Evolutionary conservation across 2,113 vertebrate species (phyloP).

Genomic region (Ceyx cyanopectus): DNA sequence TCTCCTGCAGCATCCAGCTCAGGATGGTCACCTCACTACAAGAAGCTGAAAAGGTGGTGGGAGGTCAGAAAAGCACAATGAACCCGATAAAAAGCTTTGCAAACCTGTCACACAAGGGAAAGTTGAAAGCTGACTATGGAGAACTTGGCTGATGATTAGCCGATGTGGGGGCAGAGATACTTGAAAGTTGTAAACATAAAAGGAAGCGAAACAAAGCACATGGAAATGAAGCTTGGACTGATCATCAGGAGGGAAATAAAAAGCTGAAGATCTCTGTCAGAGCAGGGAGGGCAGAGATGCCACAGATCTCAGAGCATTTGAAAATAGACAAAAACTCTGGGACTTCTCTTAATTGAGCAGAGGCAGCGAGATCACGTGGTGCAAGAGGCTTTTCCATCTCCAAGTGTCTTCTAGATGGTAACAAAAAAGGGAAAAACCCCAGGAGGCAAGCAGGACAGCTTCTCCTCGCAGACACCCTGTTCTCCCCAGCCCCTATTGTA

Average conservation of each 20-base stretch:
- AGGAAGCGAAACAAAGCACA: background rate
- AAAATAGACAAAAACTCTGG: background rate
- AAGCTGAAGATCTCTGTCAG: background rate
- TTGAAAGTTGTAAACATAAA: background rate
- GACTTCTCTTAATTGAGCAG: background rate
- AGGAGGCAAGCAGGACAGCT: background rate
- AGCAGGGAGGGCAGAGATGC: background rate
- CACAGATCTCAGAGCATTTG: background rate
- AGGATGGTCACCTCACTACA: background rate
- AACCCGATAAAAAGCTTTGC: background rate
- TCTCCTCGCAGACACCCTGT: background rate
- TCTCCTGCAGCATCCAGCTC: background rate
- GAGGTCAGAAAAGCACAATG: background rate
- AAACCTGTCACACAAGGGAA: background rate
- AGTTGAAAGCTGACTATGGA: background rate
- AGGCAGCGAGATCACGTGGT: background rate
- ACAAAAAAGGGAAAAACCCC: background rate
- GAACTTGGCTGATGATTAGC: background rate
- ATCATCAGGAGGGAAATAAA: background rate
- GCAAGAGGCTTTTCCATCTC: background rate
- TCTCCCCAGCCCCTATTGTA: rapidly evolving
- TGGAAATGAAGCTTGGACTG: background rate
- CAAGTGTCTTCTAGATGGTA: background rate
- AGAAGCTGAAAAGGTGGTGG: background rate
- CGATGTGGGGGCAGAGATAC: background rate